Evolutionary conservation across 37 sponge, comb jelly and placozoan genomes (phyloP), one percentile per base, ranked within the genome.

Genomic region (Chondrilla cf. caribensis): DNA sequence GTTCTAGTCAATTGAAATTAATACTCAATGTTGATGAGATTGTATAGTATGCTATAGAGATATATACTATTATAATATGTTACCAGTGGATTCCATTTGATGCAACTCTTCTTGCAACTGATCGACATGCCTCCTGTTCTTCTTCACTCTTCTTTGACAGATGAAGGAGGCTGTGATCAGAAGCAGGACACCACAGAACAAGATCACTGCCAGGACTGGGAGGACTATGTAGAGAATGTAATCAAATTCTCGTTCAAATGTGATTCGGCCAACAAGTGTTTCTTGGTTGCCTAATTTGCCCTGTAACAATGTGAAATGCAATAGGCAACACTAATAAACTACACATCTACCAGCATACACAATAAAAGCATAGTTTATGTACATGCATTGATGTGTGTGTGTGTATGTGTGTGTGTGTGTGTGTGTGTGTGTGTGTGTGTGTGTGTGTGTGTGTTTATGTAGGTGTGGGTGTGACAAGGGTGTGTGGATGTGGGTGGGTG

Each of bases 131-230:
- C 44, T 40, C 24, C 21, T 42, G 42, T 73, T 73, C 76, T 73
- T 73, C 76, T 39, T 73, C 7, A 73, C 76, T 18, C 76, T 37
- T 37, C 76, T 38, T 43, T 73, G 76, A 40, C 76, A 73, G 40
- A 73, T 39, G 43, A 40, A 73, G 44, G 42, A 73, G 19, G 38
- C 76, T 1, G 40, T 25, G 19, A 73, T 39, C 2, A 73, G 25
- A 22, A 73, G 21, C 2, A 73, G 76, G 1, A 42, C 76, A 5
- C 42, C 76, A 42, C 76, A 73, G 24, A 73, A n/a, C 76, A 73
- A 43, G 21, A 73, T 37, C 6, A 22, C 76, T 5, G 38, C 76
- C 76, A 73, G 25, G 11, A 42, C 43, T 2, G 44, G 41, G 25
- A 73, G 76, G 1, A 39, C 76, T 25, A 73, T 6, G 2, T 11